Conservation (phyloP, 1,140 invertebrate genomes). For the Calycopis cecrops region DNA sequence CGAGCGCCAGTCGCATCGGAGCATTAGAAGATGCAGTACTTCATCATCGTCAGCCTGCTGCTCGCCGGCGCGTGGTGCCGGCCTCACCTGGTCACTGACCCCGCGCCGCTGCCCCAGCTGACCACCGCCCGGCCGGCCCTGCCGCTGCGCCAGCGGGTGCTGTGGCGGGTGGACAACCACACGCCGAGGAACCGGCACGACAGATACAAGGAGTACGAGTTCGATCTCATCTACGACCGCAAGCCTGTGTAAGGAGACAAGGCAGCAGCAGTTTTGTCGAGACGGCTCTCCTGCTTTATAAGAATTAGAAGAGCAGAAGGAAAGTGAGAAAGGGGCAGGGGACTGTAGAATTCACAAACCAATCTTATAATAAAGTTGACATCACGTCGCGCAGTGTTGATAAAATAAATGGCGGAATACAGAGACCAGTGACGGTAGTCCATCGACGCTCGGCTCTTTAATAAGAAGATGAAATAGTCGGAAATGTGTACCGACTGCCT, state of each 20-base stretch:
- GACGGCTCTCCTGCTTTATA: too few relatives aligned
- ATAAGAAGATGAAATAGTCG: too few relatives aligned
- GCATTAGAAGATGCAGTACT: neutral
- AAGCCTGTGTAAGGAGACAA: neutral
- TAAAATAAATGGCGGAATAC: too few relatives aligned
- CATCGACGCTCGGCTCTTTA: too few relatives aligned
- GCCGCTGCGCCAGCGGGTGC: neutral
- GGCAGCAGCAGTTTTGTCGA: too few relatives aligned
- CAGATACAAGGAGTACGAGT: constrained; percentile 9
- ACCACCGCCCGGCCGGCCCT: neutral
- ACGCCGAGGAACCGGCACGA: neutral
- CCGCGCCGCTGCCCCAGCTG: neutral
- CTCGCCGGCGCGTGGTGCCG: neutral
- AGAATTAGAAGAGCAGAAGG: too few relatives aligned
- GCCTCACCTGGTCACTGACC: neutral
- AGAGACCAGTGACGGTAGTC: too few relatives aligned
- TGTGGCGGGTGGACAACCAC: neutral
- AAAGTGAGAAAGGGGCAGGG: too few relatives aligned
- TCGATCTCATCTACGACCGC: neutral
- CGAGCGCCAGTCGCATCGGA: neutral
- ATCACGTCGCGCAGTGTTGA: too few relatives aligned
- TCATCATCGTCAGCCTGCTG: neutral
- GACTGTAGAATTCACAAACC: too few relatives aligned
- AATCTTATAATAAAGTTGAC: too few relatives aligned
- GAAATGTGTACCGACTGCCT: too few relatives aligned